Evolutionary conservation across 2,113 vertebrate genomes (phyloP).

Genomic region (Atrichornis clamosus): DNA sequence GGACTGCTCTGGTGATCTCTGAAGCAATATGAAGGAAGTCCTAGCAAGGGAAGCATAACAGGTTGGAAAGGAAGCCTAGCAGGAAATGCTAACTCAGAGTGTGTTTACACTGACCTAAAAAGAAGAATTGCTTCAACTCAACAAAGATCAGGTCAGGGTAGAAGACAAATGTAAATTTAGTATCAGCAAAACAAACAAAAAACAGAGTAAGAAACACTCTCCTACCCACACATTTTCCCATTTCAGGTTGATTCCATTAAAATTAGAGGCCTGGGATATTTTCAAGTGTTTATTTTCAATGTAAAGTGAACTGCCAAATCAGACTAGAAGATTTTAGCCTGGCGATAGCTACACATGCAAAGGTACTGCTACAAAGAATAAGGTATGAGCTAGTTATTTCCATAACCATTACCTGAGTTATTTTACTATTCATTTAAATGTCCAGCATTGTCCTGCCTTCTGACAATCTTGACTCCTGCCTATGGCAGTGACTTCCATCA

Average conservation of each 20-base stretch:
- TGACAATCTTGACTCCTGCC: not conserved
- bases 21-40: not conserved
- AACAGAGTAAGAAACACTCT: not conserved
- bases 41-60: slow-evolving; percentile 15
- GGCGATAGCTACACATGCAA: not conserved
- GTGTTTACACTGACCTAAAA: slow-evolving; percentile 44
- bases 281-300: slow-evolving; percentile 35
- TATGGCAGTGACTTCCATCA: not conserved
- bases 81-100: slow-evolving; percentile 59
- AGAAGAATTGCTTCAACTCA: slow-evolving; percentile 36
- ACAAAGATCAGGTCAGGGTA: slow-evolving; percentile 49
- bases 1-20: not conserved
- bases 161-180: slow-evolving; percentile 27
- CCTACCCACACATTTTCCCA: not conserved
- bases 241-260: not conserved
- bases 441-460: not conserved
- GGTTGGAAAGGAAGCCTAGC: slow-evolving; percentile 51
- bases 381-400: not conserved
- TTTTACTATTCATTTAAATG: not conserved
- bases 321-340: not conserved
- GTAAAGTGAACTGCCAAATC: not conserved
- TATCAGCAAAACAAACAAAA: slow-evolving; percentile 54
- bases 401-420: not conserved
- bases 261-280: not conserved
- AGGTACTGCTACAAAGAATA: not conserved